Base-by-base conservation (phyloP, 37 sponge, comb jelly and placozoan species). In the Amphimedon queenslandica region DNA sequence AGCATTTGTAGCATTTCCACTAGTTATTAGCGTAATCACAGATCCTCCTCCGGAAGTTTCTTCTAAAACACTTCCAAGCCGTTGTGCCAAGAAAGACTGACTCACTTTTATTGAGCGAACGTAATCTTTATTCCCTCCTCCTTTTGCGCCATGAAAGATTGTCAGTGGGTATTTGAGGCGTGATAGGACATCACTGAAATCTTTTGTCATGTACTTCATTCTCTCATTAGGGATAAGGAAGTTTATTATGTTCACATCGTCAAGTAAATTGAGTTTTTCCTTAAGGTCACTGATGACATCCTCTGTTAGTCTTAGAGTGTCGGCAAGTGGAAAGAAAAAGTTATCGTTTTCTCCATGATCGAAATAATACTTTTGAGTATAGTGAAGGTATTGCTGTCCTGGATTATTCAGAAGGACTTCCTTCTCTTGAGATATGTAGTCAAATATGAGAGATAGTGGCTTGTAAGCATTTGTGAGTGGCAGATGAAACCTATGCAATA, bases 361-460 rank as follows among this genome's bases (percentile, higher is more conserved):
- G 30, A 90, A 72, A 42, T 90, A 90, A 42, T 84, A 90, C 34
- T 84, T 80, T 42, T 90, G 90, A 25, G 81, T 57, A 1, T 23
- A 20, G 64, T 84, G 37, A 3, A 78, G 34, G 3, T 4, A 24
- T 25, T n/a, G 36, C 16, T 30, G 43, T 2, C 29, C 31, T 36
- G 61, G 23, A 40, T 39, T 60, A 2, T 25, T 21, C n/a, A 53
- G 13, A 4, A 41, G 69, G 21, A 37, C 66, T 28, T 71, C 64
- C 28, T n/a, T n/a, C n/a, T n/a, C n/a, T n/a, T n/a, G n/a, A n/a
- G n/a, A n/a, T n/a, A n/a, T n/a, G n/a, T n/a, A n/a, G n/a, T n/a
- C n/a, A n/a, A n/a, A n/a, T n/a, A n/a, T n/a, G n/a, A n/a, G n/a
- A n/a, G n/a, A n/a, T n/a, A n/a, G n/a, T n/a, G n/a, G n/a, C n/a